These are phyloP conservation scores for Melanotaenia duboulayi DNA, from an alignment of 2,113 vertebrate genomes.

Conservation along the genomic window DNA sequence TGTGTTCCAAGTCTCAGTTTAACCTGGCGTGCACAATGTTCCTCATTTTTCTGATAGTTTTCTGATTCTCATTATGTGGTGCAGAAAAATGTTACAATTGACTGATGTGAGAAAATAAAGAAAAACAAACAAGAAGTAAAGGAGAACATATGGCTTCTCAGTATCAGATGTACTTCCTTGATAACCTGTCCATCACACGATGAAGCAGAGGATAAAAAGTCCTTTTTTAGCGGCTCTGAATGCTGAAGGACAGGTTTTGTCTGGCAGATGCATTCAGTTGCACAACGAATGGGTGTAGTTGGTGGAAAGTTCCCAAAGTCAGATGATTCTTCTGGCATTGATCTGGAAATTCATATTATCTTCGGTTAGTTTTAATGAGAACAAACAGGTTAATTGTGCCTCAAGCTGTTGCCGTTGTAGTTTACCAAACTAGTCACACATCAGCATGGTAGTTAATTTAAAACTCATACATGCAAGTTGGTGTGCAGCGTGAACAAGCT, in stretches of 20 bases:
- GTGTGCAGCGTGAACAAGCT: not conserved
- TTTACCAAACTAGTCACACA: no score
- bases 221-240: not conserved
- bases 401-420: not conserved
- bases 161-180: not conserved
- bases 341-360: no score
- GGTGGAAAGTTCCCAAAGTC: not conserved
- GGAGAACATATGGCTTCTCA: not conserved
- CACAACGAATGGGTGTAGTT: not conserved
- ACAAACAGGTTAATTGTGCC: not conserved
- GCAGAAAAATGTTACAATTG: not conserved
- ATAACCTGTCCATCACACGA: not conserved
- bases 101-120: no score
- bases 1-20: not conserved
- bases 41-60: not conserved
- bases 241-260: not conserved
- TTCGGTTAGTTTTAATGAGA: not conserved
- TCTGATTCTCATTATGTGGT: not conserved
- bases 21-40: not conserved
- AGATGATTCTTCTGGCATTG: not conserved
- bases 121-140: not conserved
- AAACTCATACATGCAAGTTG: not conserved
- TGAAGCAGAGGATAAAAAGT: not conserved
- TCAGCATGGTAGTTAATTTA: no score
- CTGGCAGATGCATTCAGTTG: not conserved